Evolutionary conservation across 92 coral and sea anemone genomes (phyloP).

Genomic region (Zoanthus gigantus): DNA sequence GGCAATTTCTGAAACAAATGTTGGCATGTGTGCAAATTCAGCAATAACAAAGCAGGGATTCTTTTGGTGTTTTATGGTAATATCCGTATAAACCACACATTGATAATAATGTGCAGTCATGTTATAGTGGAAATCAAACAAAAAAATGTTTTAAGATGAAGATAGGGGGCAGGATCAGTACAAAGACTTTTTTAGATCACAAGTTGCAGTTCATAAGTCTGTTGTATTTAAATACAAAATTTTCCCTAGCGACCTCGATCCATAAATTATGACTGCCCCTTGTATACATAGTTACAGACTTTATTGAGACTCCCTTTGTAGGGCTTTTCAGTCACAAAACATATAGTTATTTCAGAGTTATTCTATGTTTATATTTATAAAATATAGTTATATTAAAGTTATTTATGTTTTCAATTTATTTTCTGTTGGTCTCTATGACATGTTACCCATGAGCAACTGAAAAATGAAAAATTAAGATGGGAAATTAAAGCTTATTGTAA

Average conservation of each 20-base stretch:
- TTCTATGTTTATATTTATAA: not conserved
- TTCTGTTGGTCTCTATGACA: not conserved
- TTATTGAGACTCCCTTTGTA: not conserved
- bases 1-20: not conserved
- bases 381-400: not conserved
- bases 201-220: not conserved
- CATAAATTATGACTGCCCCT: not conserved
- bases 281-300: not conserved
- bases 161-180: not conserved
- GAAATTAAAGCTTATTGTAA: conserved; percentile 5
- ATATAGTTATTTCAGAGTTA: not conserved
- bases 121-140: not conserved
- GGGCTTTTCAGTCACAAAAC: not conserved
- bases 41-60: not conserved
- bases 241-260: not conserved
- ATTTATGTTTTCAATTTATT: too few species aligned
- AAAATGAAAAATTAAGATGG: not conserved
- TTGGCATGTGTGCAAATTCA: not conserved
- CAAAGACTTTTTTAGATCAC: not conserved
- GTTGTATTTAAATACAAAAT: conserved; percentile 1
- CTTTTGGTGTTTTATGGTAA: conserved; percentile 3
- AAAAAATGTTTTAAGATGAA: not conserved
- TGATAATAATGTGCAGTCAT: not conserved
- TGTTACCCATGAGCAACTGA: not conserved
- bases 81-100: not conserved